Evolutionary conservation across 2,888 invertebrate genomes (phyloP).

Genomic region (Coleophora flavipennella): DNA sequence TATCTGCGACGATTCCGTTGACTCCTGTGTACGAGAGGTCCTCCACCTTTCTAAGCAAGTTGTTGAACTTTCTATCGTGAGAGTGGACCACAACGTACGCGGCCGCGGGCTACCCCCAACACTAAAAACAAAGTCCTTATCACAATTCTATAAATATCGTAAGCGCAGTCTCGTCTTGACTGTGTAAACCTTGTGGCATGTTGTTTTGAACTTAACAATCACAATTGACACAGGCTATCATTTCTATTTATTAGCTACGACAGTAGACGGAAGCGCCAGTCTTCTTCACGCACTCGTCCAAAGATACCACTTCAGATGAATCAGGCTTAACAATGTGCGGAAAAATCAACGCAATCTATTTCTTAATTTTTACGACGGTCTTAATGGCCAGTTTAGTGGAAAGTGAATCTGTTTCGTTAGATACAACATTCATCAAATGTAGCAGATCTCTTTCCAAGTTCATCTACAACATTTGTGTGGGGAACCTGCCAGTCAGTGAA

Average conservation of each 20-base stretch:
- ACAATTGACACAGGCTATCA: conserved; percentile 65
- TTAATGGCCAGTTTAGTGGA: conserved; percentile 28
- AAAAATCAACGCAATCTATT: conserved; percentile 7
- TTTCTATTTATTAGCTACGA: conserved; percentile 52
- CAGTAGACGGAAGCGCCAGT: conserved; percentile 58
- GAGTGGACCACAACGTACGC: neutral
- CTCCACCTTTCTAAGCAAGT: too few relatives aligned
- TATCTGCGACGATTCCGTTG: too few relatives aligned
- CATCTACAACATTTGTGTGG: conserved; percentile 41
- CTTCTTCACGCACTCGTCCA: conserved; percentile 26
- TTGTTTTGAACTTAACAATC: conserved; percentile 65
- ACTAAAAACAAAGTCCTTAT: conserved; percentile 51
- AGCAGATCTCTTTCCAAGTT: conserved; percentile 34
- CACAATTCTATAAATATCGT: conserved; percentile 56
- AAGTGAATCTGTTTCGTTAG: conserved; percentile 33
- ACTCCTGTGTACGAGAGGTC: too few relatives aligned
- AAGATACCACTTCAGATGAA: conserved; percentile 22
- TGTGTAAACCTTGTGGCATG: conserved; percentile 44
- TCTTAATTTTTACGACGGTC: conserved; percentile 23
- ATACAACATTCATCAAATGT: conserved; percentile 38
- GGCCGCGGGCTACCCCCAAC: conserved; percentile 31
- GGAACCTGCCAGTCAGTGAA: conserved; percentile 28
- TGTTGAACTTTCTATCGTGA: neutral
- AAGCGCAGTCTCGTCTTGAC: conserved; percentile 47
- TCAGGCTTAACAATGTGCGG: conserved; percentile 30